Evolutionary conservation across 2,888 invertebrate species (phyloP).

Genomic region (Drosophila multiciliata): DNA sequence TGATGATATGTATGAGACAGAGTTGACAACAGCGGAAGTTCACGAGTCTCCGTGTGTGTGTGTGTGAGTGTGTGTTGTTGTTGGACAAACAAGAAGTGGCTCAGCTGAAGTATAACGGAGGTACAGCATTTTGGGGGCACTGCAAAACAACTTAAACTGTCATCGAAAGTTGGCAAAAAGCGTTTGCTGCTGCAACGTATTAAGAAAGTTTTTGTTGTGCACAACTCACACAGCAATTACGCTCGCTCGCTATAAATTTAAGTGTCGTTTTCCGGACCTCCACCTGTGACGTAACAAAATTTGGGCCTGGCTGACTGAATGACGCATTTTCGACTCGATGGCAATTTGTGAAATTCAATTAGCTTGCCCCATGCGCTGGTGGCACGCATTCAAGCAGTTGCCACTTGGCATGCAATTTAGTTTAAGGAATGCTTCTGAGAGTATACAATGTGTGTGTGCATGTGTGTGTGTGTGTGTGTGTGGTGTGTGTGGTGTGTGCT

Average conservation of each 20-base stretch:
- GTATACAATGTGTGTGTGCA: constrained; percentile 7
- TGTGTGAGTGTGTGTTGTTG: constrained; percentile 30
- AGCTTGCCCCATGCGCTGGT: constrained; percentile 52
- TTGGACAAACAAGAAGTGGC: constrained; percentile 77
- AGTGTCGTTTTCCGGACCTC: constrained; percentile 26
- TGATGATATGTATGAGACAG: constrained; percentile 63
- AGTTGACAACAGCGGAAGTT: constrained; percentile 57
- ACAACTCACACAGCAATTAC: constrained; percentile 65
- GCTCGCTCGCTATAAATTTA: constrained; percentile 66
- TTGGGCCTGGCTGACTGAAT: constrained; percentile 3
- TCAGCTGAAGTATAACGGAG: constrained; percentile 7
- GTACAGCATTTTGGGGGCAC: constrained; percentile 26
- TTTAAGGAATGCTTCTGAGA: constrained; percentile 71
- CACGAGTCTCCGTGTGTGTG: constrained; percentile 15
- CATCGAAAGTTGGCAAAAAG: constrained; percentile 69
- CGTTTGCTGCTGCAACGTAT: constrained; percentile 60
- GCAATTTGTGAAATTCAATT: constrained; percentile 66
- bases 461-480: constrained; percentile 1
- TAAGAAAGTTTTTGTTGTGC: constrained; percentile 66
- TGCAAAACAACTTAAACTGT: constrained; percentile 77
- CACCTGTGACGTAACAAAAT: constrained; percentile 24
- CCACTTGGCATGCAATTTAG: constrained; percentile 68
- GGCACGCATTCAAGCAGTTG: constrained; percentile 59
- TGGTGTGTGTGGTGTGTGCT: constrained; percentile 32
- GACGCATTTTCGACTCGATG: constrained; percentile 42